Evolutionary conservation across 2,888 invertebrate genomes (phyloP).

Genomic region (Clunio marinus): DNA sequence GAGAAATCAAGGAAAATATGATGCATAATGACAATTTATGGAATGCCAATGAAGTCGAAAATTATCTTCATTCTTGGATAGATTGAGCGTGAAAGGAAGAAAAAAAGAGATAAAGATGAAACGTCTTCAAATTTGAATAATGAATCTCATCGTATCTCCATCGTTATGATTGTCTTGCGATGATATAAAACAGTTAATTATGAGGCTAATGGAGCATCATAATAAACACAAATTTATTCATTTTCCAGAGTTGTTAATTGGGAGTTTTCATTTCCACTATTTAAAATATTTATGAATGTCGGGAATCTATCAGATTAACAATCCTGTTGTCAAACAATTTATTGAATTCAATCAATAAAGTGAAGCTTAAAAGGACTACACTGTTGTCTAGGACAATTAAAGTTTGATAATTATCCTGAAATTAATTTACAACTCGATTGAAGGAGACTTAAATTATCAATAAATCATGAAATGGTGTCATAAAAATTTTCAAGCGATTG

Average conservation of each 20-base stretch:
- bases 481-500: constrained; percentile 16
- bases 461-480: background rate
- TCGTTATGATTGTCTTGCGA: constrained; percentile 29
- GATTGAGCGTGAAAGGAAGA: background rate
- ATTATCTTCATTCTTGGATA: background rate
- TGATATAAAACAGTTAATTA: constrained; percentile 37
- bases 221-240: background rate
- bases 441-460: background rate
- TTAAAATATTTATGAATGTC: no score
- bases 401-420: no score
- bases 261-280: no score
- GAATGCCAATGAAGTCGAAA: constrained; percentile 32
- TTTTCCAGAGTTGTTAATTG: no score
- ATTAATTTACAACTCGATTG: no score
- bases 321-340: no score
- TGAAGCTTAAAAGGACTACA: no score
- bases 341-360: no score
- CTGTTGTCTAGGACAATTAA: no score
- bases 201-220: constrained; percentile 15
- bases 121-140: constrained; percentile 37
- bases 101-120: background rate
- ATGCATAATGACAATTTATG: constrained; percentile 39
- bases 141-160: constrained; percentile 28
- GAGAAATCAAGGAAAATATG: constrained; percentile 29
- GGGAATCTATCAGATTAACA: no score